Evolutionary conservation across 2,797 vertebrate species (phyloP), one percentile per base, ranked within the genome.

Genomic region (Xenopus petersii): DNA sequence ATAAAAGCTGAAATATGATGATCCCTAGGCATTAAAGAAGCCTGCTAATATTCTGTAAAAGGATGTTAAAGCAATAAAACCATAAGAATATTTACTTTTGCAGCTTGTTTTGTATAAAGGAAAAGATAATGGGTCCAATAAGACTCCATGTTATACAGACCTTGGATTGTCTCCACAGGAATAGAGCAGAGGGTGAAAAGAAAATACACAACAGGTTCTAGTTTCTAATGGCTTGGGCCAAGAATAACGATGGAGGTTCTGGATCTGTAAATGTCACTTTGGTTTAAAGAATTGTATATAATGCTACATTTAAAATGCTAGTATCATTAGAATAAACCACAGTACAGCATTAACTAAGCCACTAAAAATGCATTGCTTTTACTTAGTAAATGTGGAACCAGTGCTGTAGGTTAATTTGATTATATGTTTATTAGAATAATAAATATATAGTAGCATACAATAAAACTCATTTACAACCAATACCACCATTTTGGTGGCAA

Each of bases 51-150:
- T 54, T 64, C 67, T 55, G 67, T 71, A 67, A 77, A 77, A 67
- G 48, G 75, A 72, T 71, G 75, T 77, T 77, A 77, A 62, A 69
- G 75, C 75, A 77, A 71, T 69, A n/a, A 36, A 72, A 63, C 69
- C 67, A 77, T 76, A 71, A 67, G 36, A 55, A 56, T 55, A 77
- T 64, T 77, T 71, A 54, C 69, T 51, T 49, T 51, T 15, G 15
- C 69, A 21, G 64, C 64, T 72, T 77, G 75, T 76, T 76, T 76
- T 76, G 75, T 76, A 46, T 67, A 77, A 71, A 71, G 67, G 64
- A 77, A 77, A 71, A 71, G 63, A 71, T 72, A 69, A 67, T 67
- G 63, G 58, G 75, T 4, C 33, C 55, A 46, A 67, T 77, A 67
- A 77, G 26, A 36, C 55, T 67, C 55, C 75, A 62, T 77, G 75